Conservation (phyloP, 2,113 vertebrate genomes). For the Miniopterus natalensis region DNA sequence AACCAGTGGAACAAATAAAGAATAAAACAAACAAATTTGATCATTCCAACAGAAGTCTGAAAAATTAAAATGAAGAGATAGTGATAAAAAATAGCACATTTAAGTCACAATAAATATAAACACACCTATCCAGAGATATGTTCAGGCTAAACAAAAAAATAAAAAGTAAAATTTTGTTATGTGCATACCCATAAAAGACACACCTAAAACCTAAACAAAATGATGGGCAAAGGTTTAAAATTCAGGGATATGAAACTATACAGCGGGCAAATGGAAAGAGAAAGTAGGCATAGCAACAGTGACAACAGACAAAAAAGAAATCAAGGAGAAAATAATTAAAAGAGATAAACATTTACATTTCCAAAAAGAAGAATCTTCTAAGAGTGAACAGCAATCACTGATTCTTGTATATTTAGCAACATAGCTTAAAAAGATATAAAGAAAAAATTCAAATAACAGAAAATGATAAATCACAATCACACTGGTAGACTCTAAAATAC, state of each 20-base stretch:
- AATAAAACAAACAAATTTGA: slow-evolving; percentile 1
- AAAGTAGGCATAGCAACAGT: background rate
- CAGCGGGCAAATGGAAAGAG: background rate
- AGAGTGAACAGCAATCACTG: background rate
- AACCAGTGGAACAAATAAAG: slow-evolving; percentile 43
- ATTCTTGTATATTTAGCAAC: background rate
- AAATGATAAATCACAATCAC: background rate
- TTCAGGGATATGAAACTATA: slow-evolving; percentile 6
- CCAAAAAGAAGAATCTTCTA: background rate
- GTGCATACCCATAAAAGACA: background rate
- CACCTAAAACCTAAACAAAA: slow-evolving; percentile 2
- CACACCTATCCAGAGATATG: slow-evolving; percentile 1
- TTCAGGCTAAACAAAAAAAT: background rate
- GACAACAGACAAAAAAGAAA: slow-evolving; percentile 21
- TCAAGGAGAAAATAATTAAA: background rate
- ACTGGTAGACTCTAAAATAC: background rate
- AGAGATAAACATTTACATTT: background rate
- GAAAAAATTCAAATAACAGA: background rate
- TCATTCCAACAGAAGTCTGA: background rate
- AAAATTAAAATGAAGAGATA: background rate
- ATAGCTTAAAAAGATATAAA: background rate
- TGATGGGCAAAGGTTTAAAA: background rate
- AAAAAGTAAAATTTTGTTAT: slow-evolving; percentile 5
- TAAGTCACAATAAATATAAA: slow-evolving; percentile 49
- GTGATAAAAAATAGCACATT: background rate